Evolutionary conservation across 2,797 vertebrate species (phyloP).

Genomic region (Oreochromis grahami): DNA sequence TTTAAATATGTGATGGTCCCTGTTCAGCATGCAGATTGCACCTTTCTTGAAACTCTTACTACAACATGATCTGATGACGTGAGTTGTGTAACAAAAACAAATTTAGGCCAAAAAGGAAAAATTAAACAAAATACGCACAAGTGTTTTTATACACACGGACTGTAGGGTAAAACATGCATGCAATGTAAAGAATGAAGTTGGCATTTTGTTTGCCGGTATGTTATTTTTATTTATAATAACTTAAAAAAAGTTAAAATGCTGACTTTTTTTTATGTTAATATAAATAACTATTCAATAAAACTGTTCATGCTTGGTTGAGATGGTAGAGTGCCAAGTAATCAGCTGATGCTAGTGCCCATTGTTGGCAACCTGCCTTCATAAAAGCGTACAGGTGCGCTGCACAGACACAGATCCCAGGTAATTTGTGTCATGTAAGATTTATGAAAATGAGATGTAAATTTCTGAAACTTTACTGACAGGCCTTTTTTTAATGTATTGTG

Average conservation of each 20-base stretch:
- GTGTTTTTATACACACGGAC: background rate
- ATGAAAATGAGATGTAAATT: background rate
- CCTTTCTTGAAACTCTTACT: background rate
- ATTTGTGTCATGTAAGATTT: background rate
- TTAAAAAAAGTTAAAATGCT: background rate
- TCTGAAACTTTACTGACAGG: fast-evolving
- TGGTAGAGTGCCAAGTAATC: background rate
- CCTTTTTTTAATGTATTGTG: background rate
- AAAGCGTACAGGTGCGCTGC: too few species aligned
- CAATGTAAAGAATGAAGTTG: background rate
- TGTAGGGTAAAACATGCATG: background rate
- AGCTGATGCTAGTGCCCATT: too few species aligned
- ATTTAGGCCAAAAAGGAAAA: background rate
- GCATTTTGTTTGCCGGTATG: fast-evolving
- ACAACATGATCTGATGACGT: fast-evolving
- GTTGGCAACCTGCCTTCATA: too few species aligned
- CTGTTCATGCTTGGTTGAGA: background rate
- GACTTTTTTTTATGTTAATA: too few species aligned
- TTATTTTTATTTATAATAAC: background rate
- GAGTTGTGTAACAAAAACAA: background rate
- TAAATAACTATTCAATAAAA: too few species aligned
- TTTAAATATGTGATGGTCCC: background rate
- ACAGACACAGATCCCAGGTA: too few species aligned
- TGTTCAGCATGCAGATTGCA: background rate
- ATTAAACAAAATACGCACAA: background rate